Evolutionary conservation across 2,797 vertebrate species (phyloP), one percentile per base, ranked within the genome.

Genomic region (Gallinago stenura): DNA sequence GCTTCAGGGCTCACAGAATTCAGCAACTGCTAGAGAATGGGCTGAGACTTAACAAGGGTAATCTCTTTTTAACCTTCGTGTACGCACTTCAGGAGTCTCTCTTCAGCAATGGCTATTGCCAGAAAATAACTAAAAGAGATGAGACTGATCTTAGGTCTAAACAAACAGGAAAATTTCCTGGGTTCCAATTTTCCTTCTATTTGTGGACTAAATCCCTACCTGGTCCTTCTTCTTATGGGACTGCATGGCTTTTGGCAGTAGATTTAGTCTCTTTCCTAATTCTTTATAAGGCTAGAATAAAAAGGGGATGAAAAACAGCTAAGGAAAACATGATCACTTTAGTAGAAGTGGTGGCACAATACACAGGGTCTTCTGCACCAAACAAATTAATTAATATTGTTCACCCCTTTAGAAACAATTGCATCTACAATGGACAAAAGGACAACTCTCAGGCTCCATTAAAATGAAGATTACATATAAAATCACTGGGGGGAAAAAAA

Each of bases 381-480:
- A 83, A 80, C 31, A 57, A 60, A 94, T 84, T 68, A 83, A 86
- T 93, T 84, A 76, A 76, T 95, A 80, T 82, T 66, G 20, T 86
- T 94, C 15, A 68, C 80, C 30, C 57, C 56, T 93, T 82, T 46
- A 85, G 76, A 94, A 95, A 83, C 7, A 39, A 87, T 73, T 91
- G 51, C 30, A 57, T 84, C 39, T 57, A 33, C 60, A 89, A 68
- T 9, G 45, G 89, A 68, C 76, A 93, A 78, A 50, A 90, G 80
- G 78, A 95, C 82, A 79, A 70, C 71, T 87, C 87, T 81, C 54
- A 33, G 45, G 35, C 57, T 84, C 91, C 87, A 95, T 95, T 95
- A 92, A 93, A 90, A 95, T 90, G 61, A 90, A 83, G 57, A 94
- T 73, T 85, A 84, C 75, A 56, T 94, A 90, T 90, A 94, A 95